phyloP scores from a whole-genome alignment of 1,140 invertebrate species.

The Brevipalpus yothersi region DNA sequence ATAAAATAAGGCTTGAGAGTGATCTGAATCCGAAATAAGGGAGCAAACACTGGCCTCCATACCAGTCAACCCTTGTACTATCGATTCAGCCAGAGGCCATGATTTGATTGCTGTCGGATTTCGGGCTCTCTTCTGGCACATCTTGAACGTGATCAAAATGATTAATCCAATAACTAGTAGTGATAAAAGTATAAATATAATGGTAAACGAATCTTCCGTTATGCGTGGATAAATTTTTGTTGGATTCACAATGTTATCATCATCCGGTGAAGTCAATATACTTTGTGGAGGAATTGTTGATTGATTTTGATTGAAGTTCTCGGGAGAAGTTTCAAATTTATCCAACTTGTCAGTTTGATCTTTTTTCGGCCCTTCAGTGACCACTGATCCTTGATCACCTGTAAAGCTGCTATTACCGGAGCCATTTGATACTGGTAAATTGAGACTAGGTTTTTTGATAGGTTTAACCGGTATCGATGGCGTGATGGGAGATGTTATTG shows the following conservation, averaged over 20 bases:
- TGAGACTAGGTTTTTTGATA: neutral
- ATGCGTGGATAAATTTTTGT: neutral
- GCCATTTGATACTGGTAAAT: too few species aligned
- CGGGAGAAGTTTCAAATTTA: too few species aligned
- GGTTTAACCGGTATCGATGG: neutral
- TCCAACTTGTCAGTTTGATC: too few species aligned
- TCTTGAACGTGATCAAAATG: neutral
- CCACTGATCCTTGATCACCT: too few species aligned
- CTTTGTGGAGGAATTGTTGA: too few species aligned
- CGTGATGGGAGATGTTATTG: neutral
- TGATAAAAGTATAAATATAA: neutral
- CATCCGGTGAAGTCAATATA: too few species aligned
- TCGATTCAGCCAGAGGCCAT: neutral
- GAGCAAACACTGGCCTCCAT: neutral
- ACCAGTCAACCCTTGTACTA: neutral
- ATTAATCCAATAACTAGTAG: neutral
- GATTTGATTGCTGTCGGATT: neutral
- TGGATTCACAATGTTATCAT: neutral
- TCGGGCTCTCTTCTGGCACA: neutral
- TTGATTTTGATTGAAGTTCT: too few species aligned
- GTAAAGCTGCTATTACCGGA: too few species aligned
- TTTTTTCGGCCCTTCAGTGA: too few species aligned
- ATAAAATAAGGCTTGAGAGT: neutral
- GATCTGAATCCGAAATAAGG: neutral
- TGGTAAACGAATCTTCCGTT: neutral